Base-by-base conservation (phyloP, 2,797 vertebrate species). In the Fistularia tabacaria region DNA sequence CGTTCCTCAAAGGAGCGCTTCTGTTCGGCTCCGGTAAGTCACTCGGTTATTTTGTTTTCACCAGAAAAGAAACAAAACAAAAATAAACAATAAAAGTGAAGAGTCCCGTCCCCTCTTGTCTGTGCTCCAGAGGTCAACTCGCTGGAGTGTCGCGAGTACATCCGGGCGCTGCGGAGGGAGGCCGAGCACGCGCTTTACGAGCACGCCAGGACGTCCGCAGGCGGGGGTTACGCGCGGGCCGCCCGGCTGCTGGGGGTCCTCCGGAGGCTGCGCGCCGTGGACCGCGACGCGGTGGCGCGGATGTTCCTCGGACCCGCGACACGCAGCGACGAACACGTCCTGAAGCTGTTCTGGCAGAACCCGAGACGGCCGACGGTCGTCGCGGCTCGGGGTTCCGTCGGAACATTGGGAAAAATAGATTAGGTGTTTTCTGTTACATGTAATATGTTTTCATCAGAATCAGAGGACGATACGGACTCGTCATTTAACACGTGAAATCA, bases 231-330 rank as follows among this genome's bases (percentile, higher is more conserved):
- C 42, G 42, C 41, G 36, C 46, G 71, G 9, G 8, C 47, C 8
- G 8, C 54, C 54, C 59, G 47, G 1, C 62, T 71, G 51, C 45
- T 58, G 7, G 45, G 9, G 11, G 36, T 65, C 7, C 57, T 67
- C 6, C 7, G 10, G 54, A 6, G 38, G 12, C 54, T 69, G 48
- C 66, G 60, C 9, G n/a, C 15, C 45, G 0, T 62, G 51, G 61
- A 77, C n/a, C 15, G 49, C 50, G 87, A 87, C 38, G 85, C 89
- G 14, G 85, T 95, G 72, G 88, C 88, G 0, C 90, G 93, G 80
- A 90, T 95, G 7, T 93, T 95, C 88, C 52, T 76, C 53, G 57
- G 89, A 67, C 92, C 92, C 10, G 88, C 93, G 78, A 94, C 92
- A 2, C 39, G 39, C 39, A 10, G 39, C 10, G 93, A 95, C 54